Conservation (phyloP, 2,113 vertebrate genomes). For the Microtus montanus region DNA sequence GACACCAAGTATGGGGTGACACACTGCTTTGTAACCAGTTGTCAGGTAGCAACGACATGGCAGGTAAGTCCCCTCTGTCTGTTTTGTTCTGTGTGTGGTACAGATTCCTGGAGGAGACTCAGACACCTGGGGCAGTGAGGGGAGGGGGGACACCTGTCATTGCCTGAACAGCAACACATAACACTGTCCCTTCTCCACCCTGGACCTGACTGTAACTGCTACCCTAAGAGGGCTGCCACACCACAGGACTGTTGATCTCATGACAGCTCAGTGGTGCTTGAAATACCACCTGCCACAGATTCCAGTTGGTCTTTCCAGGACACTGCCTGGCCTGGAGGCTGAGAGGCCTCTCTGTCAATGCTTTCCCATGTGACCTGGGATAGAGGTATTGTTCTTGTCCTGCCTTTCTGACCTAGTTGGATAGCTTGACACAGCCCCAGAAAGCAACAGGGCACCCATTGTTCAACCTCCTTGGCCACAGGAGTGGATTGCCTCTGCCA, state of each 20-base stretch:
- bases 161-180: not conserved
- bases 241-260: accelerated
- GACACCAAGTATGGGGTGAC: not conserved
- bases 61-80: accelerated
- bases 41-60: not conserved
- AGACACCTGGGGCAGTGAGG: not conserved
- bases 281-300: not conserved
- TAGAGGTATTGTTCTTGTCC: not conserved
- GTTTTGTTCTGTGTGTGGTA: not conserved
- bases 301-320: not conserved
- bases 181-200: too few species aligned
- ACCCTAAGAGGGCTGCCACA: not conserved
- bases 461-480: not conserved
- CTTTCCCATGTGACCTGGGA: not conserved
- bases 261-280: not conserved
- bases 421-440: not conserved
- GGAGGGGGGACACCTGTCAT: not conserved
- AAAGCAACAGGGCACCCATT: constrained; percentile 47
- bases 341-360: not conserved
- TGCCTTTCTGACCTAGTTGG: constrained; percentile 23
- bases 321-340: not conserved
- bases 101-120: not conserved
- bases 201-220: not conserved
- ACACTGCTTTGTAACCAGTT: not conserved
- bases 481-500: not conserved